Percentiles rank a stretch among this genome's conserved stretches.
phyloP scores from a whole-genome alignment of 2,888 invertebrate genomes.

The Pediacus dermestoides region DNA sequence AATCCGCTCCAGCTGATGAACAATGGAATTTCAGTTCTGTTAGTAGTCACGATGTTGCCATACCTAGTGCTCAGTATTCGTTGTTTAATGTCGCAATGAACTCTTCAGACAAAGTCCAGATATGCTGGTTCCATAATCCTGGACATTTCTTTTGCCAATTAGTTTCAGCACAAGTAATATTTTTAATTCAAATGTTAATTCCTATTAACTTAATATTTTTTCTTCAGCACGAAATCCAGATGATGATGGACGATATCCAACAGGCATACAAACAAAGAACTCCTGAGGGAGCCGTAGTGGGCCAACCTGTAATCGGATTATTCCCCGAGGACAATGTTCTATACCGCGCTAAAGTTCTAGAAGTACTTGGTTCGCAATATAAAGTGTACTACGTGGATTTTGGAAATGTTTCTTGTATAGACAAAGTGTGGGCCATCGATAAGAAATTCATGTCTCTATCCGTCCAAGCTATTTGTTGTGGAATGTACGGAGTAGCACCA shows the following conservation, averaged over 20 bases:
- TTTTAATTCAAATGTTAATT: conserved; percentile 6
- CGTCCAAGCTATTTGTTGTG: conserved; percentile 67
- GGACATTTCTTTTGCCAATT: conserved; percentile 61
- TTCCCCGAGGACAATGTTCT: conserved; percentile 69
- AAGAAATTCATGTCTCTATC: conserved; percentile 63
- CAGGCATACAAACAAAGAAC: conserved; percentile 56
- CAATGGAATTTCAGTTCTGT: conserved; percentile 33
- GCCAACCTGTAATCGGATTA: conserved; percentile 64
- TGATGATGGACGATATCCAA: conserved; percentile 70
- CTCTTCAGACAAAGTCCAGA: conserved; percentile 56
- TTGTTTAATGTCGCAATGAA: conserved; percentile 46
- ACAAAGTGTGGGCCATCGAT: conserved; percentile 69
- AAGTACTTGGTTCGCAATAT: conserved; percentile 52
- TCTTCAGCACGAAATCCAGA: conserved; percentile 55
- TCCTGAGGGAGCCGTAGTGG: conserved; percentile 49
- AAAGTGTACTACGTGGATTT: conserved; percentile 73
- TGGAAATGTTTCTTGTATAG: conserved; percentile 66
- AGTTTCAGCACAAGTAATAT: conserved; percentile 32
- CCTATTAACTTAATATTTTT: conserved; percentile 11
- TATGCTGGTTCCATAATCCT: conserved; percentile 76
- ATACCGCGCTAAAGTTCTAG: conserved; percentile 65
- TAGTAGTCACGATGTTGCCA: conserved; percentile 33
- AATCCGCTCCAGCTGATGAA: conserved; percentile 19
- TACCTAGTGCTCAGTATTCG: conserved; percentile 30
- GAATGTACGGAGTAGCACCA: conserved; percentile 60